These are phyloP conservation scores for Pseudomyrmex cubaensis DNA, from an alignment of 1,140 invertebrate genomes.

Conservation along the genomic window DNA sequence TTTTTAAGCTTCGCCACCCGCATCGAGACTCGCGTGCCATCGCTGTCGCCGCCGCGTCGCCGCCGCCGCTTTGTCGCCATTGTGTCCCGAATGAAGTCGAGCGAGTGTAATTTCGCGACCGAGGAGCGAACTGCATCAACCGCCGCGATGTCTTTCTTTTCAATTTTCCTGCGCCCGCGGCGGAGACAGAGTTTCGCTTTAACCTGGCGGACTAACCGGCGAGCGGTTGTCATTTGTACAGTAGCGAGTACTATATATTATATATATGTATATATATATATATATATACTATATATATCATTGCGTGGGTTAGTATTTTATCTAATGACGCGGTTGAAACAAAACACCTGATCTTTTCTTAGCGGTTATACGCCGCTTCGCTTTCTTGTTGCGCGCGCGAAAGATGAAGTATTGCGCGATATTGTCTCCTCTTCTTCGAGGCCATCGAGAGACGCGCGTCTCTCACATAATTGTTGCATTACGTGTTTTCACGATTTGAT, in stretches of 20 bases:
- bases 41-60: neutral
- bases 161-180: slow-evolving; percentile 52
- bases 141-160: slow-evolving; percentile 44
- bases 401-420: slow-evolving; percentile 3
- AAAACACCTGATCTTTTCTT: slow-evolving; percentile 46
- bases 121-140: slow-evolving; percentile 27
- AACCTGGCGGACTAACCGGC: slow-evolving; percentile 64
- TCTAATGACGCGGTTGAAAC: slow-evolving; percentile 52
- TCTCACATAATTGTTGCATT: neutral
- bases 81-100: slow-evolving; percentile 26
- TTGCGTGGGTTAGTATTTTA: slow-evolving; percentile 64
- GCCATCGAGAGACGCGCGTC: neutral
- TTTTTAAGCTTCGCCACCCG: slow-evolving; percentile 31
- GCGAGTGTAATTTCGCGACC: slow-evolving; percentile 56
- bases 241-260: neutral
- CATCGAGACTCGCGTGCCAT: slow-evolving; percentile 6
- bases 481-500: neutral
- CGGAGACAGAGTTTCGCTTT: slow-evolving; percentile 21
- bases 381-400: slow-evolving; percentile 22
- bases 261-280: no score
- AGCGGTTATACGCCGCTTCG: slow-evolving; percentile 35
- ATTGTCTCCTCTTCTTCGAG: neutral
- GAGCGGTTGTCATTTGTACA: slow-evolving; percentile 45
- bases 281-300: neutral
- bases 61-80: slow-evolving; percentile 7